phyloP scores from a whole-genome alignment of 2,888 invertebrate genomes.

The Meghimatium bilineatum region DNA sequence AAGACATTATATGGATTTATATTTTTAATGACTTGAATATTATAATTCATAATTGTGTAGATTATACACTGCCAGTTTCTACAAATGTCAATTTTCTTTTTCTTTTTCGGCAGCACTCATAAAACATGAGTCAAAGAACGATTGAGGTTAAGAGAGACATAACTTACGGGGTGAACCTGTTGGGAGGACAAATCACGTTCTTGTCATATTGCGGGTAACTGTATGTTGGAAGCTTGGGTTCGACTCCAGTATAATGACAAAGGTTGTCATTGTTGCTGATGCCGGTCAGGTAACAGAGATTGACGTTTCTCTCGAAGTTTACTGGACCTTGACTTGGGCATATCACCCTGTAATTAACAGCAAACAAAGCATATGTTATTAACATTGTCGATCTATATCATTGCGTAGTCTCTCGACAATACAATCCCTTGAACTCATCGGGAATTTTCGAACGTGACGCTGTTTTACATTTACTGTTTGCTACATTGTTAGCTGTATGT shows the following conservation, averaged over 20 bases:
- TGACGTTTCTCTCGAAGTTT: constrained; percentile 28
- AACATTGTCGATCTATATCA: no score
- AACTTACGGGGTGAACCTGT: constrained; percentile 24
- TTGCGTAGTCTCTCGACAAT: no score
- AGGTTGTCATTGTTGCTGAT: constrained; percentile 42
- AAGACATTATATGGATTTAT: no score
- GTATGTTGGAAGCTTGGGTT: constrained; percentile 32
- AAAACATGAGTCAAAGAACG: background rate
- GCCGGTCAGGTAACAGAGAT: constrained; percentile 32
- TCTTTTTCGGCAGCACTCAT: no score
- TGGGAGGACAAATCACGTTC: constrained; percentile 15
- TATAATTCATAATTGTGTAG: no score
- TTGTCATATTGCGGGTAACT: constrained; percentile 45
- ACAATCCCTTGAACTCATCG: no score
- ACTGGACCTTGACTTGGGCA: constrained; percentile 36
- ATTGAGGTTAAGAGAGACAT: background rate
- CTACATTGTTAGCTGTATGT: no score
- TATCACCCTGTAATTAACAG: constrained; percentile 13
- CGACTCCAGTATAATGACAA: constrained; percentile 39
- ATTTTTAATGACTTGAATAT: no score
- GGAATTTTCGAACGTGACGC: no score
- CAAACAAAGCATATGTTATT: background rate
- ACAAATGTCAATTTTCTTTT: no score
- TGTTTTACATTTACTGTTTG: no score
- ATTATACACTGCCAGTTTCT: no score